Evolutionary conservation across 2,888 invertebrate genomes (phyloP), one percentile per base, ranked within the genome.

Genomic region (Abscondita cerata): DNA sequence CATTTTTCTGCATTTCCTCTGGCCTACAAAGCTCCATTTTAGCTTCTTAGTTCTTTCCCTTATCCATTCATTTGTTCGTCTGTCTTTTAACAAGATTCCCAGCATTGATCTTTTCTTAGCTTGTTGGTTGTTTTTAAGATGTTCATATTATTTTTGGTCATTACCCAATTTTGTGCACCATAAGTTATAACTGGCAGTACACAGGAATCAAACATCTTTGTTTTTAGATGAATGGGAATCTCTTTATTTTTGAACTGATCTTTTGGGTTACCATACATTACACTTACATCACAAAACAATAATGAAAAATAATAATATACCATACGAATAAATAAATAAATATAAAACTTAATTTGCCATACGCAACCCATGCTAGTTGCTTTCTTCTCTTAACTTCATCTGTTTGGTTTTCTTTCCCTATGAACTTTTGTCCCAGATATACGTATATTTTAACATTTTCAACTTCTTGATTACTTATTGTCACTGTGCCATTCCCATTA

Each of bases 321-420:
- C n/a, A n/a, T n/a, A n/a, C n/a, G n/a, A n/a, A n/a, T n/a, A n/a
- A n/a, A n/a, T n/a, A n/a, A n/a, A n/a, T n/a, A n/a, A 38, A n/a
- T 12, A 38, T 38, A 38, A 12, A 38, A 38, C n/a, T n/a, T n/a
- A n/a, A n/a, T n/a, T n/a, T n/a, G n/a, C n/a, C n/a, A n/a, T 33
- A 33, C 33, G 33, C 33, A 6, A 9, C 9, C 33, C 33, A 33
- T 33, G 33, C 33, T 9, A 33, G 6, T 33, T 33, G n/a, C n/a
- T 33, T 33, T 33, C 2, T 13, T 38, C 9, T 38, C 9, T 38
- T 38, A 38, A 38, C 11, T n/a, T 38, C 38, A 3, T 38, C 12
- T 38, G n/a, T 38, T 38, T 38, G 38, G 38, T 38, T 38, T 38
- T 38, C 9, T 38, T 38, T 38, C 38, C 38, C 11, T 11, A n/a